Evolutionary conservation across 1,140 invertebrate genomes (phyloP).

Genomic region (Aphaenogaster floridana): DNA sequence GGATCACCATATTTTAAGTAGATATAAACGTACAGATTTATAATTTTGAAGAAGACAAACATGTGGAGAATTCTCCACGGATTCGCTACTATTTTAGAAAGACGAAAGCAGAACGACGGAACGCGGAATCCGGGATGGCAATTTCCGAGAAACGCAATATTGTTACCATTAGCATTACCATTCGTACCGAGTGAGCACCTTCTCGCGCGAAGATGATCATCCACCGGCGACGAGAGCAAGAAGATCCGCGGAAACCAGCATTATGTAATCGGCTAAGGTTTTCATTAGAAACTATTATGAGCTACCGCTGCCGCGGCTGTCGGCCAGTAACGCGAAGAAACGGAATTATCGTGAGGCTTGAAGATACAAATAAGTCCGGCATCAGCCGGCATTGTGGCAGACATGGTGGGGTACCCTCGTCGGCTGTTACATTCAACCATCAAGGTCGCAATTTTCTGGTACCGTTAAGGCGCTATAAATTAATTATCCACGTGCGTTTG

Average conservation of each 20-base stretch:
- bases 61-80: neutral
- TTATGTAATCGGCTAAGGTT: constrained; percentile 70
- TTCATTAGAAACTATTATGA: constrained; percentile 76
- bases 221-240: constrained; percentile 64
- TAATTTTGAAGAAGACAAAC: constrained; percentile 39
- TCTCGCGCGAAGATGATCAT: constrained; percentile 22
- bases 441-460: constrained; percentile 64
- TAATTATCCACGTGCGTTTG: constrained; percentile 58
- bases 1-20: neutral
- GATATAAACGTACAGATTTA: neutral
- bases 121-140: constrained; percentile 47
- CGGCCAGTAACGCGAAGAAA: constrained; percentile 40
- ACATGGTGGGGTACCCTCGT: constrained; percentile 65
- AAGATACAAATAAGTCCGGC: constrained; percentile 48
- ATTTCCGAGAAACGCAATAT: constrained; percentile 72
- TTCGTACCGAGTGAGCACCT: constrained; percentile 62
- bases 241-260: constrained; percentile 64
- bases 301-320: constrained; percentile 28
- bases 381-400: constrained; percentile 20
- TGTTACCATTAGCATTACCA: constrained; percentile 78
- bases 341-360: constrained; percentile 62
- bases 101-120: constrained; percentile 26
- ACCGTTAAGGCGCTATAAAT: constrained; percentile 68
- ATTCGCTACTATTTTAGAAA: constrained; percentile 24
- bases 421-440: constrained; percentile 76